Evolutionary conservation across 2,888 invertebrate species (phyloP).

Genomic region (Gibbula magus): DNA sequence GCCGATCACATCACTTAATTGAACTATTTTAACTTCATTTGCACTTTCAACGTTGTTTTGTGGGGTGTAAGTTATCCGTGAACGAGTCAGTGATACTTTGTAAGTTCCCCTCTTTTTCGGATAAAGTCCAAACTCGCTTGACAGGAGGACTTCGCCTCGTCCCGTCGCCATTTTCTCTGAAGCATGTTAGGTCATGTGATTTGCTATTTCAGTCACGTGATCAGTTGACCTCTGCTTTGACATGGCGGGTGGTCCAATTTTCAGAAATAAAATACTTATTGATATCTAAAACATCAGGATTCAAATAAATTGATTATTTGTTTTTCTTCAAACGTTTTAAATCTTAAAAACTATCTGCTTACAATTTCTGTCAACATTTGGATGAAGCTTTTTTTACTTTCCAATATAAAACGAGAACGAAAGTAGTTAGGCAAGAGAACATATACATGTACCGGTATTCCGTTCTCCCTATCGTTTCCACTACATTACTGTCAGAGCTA

Average conservation of each 20-base stretch:
- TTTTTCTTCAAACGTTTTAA: no score
- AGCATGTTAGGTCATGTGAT: conserved; percentile 39
- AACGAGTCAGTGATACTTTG: conserved; percentile 53
- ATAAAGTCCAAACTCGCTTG: conserved; percentile 57
- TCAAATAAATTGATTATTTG: no score
- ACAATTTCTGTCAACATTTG: no score
- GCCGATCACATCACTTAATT: conserved; percentile 68
- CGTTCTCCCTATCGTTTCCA: no score
- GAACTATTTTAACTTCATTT: conserved; percentile 51
- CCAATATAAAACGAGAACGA: no score
- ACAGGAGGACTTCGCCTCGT: conserved; percentile 52
- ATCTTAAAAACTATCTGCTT: no score
- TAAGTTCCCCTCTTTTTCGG: conserved; percentile 52
- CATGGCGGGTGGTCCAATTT: background rate
- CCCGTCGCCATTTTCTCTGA: conserved; percentile 51
- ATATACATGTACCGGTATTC: no score
- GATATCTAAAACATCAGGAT: no score
- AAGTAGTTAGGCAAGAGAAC: no score
- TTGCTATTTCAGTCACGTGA: conserved; percentile 24
- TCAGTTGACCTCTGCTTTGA: background rate
- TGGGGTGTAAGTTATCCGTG: conserved; percentile 51
- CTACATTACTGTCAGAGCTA: no score
- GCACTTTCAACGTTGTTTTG: conserved; percentile 38
- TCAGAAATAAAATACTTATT: no score
- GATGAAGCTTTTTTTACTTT: no score